Evolutionary conservation across 2,113 vertebrate species (phyloP).

Genomic region (Australoheros scitulus): DNA sequence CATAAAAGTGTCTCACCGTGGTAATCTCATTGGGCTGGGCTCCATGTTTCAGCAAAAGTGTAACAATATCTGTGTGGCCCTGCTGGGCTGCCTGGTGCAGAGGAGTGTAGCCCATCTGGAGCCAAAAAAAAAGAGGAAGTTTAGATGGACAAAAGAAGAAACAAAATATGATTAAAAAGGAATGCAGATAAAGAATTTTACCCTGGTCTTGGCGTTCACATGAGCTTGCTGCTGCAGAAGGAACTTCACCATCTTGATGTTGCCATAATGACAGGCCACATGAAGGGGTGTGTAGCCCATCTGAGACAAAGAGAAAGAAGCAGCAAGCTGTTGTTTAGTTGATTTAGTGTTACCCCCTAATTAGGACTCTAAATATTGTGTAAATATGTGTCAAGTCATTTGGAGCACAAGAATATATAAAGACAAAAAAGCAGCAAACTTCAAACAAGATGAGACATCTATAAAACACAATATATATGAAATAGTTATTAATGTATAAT

Average conservation of each 20-base stretch:
- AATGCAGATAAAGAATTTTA: conserved; percentile 55
- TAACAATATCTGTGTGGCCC: conserved; percentile 95
- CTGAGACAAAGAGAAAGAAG: conserved; percentile 72
- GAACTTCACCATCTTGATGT: conserved; percentile 98
- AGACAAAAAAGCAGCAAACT: not conserved
- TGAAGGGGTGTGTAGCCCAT: conserved; percentile 97
- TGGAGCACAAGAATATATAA: not conserved
- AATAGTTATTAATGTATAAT: not conserved
- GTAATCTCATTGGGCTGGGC: conserved; percentile 93
- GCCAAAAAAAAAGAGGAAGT: not conserved
- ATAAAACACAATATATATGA: not conserved
- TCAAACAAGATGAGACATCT: not conserved
- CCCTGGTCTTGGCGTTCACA: conserved; percentile 95
- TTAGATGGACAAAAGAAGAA: not conserved
- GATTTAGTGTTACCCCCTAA: conserved; percentile 17
- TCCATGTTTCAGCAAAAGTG: conserved; percentile 89
- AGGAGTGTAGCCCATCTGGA: conserved; percentile 92
- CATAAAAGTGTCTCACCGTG: conserved; percentile 79
- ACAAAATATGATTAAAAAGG: not conserved
- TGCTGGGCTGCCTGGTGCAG: conserved; percentile 97
- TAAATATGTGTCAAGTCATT: not conserved
- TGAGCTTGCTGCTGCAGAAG: conserved; percentile 93
- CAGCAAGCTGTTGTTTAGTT: conserved; percentile 4
- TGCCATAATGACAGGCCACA: conserved; percentile 96
- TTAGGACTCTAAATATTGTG: not conserved